Base-by-base conservation (phyloP, 2,888 invertebrate genomes). In the Seira sanloemensis region DNA sequence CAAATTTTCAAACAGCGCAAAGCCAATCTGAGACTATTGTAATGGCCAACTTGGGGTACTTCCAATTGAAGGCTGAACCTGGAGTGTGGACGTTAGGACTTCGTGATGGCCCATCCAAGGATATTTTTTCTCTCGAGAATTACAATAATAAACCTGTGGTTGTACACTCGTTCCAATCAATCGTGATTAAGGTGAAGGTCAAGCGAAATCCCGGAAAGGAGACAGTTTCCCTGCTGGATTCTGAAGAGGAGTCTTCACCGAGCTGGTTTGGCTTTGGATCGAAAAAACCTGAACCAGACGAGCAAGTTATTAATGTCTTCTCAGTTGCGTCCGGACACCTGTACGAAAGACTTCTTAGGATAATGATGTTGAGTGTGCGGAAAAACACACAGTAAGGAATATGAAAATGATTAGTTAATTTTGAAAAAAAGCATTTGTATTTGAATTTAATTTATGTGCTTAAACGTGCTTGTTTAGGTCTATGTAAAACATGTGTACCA, bases 41-140 rank as follows among this genome's bases (percentile, higher is more conserved):
- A 9, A 99, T 99, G 99, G 99, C 99, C 4, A 99, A 99, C 92
- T 93, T 99, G 89, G 99, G 99, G 16, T 99, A 99, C 92, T 99
- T 99, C 93, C 97, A 98, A 92, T 92, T 99, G 27, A 99, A 99
- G 92, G 99, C 99, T 0, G 97, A 97, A 91, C 99, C 99, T 0
- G 99, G 99, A 0, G 96, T 97, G 9, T 99, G 99, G 99, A 92
- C 95, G 23, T 91, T 99, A 84, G 93, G 95, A 2, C 93, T 99
- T 2, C 93, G 99, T 27, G 97, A 98, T 68, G 99, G 99, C 4
- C 94, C 98, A 88, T 99, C 98, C 1, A 94, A 95, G 0, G 98
- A 99, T 82, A 97, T 99, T 86, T 99, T 98, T 91, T 96, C 97
- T 90, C 97, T 99, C 89, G 94, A 89, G 68, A 94, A 94, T 94